Conservation (phyloP, 2,113 vertebrate genomes). For the Oncorhynchus masou region DNA sequence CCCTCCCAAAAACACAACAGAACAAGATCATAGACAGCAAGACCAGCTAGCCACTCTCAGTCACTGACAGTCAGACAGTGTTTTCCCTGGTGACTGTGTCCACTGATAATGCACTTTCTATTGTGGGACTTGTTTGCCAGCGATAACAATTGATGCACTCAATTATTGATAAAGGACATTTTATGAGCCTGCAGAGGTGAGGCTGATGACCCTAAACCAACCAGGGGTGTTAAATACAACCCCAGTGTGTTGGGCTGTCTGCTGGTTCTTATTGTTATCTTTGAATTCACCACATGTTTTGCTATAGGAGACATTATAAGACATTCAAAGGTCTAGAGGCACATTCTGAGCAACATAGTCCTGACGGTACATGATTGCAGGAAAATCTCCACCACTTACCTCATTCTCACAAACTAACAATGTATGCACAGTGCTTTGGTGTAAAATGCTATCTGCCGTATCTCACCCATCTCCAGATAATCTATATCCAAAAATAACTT, state of each 20-base stretch:
- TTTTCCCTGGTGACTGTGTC: conserved; percentile 55
- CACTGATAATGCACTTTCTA: conserved; percentile 67
- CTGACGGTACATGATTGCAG: background rate
- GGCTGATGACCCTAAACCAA: conserved; percentile 52
- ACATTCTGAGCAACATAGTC: too few relatives aligned
- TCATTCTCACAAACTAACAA: background rate
- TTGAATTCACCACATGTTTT: background rate
- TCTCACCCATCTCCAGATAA: too few relatives aligned
- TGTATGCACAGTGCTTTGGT: background rate
- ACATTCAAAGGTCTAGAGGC: background rate
- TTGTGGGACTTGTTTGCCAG: conserved; percentile 60
- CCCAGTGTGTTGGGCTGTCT: conserved; percentile 16
- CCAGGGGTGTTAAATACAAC: background rate
- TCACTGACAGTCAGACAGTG: conserved; percentile 49
- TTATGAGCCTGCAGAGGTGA: conserved; percentile 58
- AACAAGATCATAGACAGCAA: conserved; percentile 15
- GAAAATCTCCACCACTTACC: background rate
- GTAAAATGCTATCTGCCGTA: background rate
- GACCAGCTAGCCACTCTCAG: conserved; percentile 22
- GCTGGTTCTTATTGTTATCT: conserved; percentile 2
- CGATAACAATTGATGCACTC: conserved; percentile 68
- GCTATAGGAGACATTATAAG: background rate
- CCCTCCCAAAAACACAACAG: background rate
- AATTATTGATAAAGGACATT: conserved; percentile 75
- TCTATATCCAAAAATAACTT: background rate